Conservation (phyloP, 2,797 vertebrate genomes). For the Rhinophrynus dorsalis region DNA sequence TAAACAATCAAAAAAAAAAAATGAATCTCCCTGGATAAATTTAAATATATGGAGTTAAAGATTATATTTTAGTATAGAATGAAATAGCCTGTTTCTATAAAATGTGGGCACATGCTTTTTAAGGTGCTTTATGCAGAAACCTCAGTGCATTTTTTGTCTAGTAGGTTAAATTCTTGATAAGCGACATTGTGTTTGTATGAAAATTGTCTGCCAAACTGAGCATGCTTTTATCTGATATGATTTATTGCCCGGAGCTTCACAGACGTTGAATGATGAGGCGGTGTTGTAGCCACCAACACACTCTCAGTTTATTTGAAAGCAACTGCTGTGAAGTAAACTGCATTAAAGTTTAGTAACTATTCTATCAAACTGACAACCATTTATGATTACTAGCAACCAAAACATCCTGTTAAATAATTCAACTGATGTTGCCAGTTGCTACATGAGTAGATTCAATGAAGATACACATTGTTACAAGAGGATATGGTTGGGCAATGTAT, state of each 20-base stretch:
- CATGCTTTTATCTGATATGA: conserved; percentile 49
- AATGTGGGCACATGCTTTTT: no score
- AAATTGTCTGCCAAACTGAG: conserved; percentile 46
- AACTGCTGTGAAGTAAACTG: conserved; percentile 50
- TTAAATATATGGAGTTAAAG: no score
- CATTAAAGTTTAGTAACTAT: conserved; percentile 48
- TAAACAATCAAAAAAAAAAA: no score
- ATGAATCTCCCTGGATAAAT: no score
- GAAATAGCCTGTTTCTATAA: no score
- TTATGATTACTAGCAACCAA: conserved; percentile 31
- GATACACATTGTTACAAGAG: no score
- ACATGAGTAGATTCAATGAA: not conserved
- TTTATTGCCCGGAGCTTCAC: conserved; percentile 32
- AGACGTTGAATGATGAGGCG: conserved; percentile 44
- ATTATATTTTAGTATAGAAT: no score
- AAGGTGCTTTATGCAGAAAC: no score
- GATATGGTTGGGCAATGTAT: no score
- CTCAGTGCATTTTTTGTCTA: not conserved
- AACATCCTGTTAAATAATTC: conserved; percentile 44
- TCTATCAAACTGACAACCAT: conserved; percentile 47
- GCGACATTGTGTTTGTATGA: conserved; percentile 35
- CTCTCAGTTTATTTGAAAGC: conserved; percentile 43
- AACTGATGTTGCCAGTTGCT: conserved; percentile 20
- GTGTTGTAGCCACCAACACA: conserved; percentile 31
- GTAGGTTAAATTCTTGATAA: conserved; percentile 26